These are phyloP conservation scores for Aphaenogaster ashmeadi DNA, from an alignment of 1,140 invertebrate genomes.

Conservation along the genomic window DNA sequence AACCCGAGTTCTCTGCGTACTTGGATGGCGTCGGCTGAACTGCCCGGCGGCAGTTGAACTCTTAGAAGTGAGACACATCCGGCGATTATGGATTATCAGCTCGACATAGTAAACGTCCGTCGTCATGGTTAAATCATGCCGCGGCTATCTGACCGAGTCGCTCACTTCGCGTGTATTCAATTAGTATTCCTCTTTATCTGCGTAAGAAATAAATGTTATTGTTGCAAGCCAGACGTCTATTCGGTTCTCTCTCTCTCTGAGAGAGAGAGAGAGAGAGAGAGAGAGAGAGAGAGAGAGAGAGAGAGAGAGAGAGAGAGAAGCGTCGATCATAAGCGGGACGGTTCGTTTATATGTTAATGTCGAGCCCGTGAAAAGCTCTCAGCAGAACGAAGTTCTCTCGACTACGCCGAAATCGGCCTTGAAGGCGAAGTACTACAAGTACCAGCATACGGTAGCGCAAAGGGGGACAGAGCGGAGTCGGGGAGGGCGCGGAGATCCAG, in stretches of 20 bases:
- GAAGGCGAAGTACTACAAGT: constrained; percentile 69
- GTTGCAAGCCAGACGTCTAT: not conserved
- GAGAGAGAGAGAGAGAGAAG: not conserved
- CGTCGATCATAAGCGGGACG: not conserved
- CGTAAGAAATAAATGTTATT: not conserved
- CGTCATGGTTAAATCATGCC: not conserved
- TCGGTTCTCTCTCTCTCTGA: not conserved
- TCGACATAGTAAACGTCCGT: constrained; percentile 26
- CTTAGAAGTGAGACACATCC: constrained; percentile 27
- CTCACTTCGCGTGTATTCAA: constrained; percentile 19
- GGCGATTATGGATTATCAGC: constrained; percentile 45
- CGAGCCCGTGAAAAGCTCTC: constrained; percentile 20
- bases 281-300: not conserved
- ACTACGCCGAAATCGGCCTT: constrained; percentile 64
- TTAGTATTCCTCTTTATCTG: not conserved
- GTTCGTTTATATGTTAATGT: constrained; percentile 25
- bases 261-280: not conserved
- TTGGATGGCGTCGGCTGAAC: not conserved
- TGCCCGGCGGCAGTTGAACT: not conserved
- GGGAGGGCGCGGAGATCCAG: constrained; percentile 16
- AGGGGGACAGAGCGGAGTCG: constrained; percentile 40
- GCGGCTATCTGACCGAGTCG: constrained; percentile 1
- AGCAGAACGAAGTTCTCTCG: constrained; percentile 53
- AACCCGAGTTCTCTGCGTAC: not conserved
- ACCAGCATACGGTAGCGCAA: constrained; percentile 37